Base-by-base conservation (phyloP, 2,888 invertebrate species). In the Tetranychus truncatus region DNA sequence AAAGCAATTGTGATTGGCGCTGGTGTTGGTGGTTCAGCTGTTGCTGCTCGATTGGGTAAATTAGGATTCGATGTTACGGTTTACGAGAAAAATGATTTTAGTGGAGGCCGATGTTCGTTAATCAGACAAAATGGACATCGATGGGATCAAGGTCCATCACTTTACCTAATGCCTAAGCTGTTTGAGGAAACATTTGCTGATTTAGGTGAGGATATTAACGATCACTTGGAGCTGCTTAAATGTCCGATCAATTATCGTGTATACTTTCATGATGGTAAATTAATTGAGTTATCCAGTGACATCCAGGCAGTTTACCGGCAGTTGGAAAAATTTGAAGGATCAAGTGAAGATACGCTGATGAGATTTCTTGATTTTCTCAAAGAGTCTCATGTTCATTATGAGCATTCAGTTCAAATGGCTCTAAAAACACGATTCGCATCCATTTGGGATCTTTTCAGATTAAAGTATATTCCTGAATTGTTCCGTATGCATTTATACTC, bases 101-200 rank as follows among this genome's bases (percentile, higher is more conserved):
- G 72, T 45, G 72, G 72, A 34, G 72, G 72, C 11, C 72, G 72
- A 15, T 72, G 72, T n/a, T 72, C 72, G 15, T n/a, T 72, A 9
- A 72, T 72, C 4, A 11, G 34, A 15, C 5, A 6, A 34, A 72
- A 72, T 46, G 72, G 72, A 34, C 72, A 72, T 72, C 72, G 72
- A 15, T 72, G 44, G 44, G 72, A 72, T 9, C 72, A 72, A 45
- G 72, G 72, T 5, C 72, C 72, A 8, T 72, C 72, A n/a, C 44
- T 72, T n/a, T 45, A 44, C 6, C 11, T 72, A 44, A 72, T 72
- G 72, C 72, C 72, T 9, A 72, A 72, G 11, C 9, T 72, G 3
- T 72, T 72, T n/a, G 72, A 72, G 45, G 72, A 72, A 6, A 45
- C 72, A 11, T 72, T 72, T 45, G 18, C 15, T n/a, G 72, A 72